phyloP scores from a whole-genome alignment of 1,140 invertebrate species.

The Homalodisca vitripennis region DNA sequence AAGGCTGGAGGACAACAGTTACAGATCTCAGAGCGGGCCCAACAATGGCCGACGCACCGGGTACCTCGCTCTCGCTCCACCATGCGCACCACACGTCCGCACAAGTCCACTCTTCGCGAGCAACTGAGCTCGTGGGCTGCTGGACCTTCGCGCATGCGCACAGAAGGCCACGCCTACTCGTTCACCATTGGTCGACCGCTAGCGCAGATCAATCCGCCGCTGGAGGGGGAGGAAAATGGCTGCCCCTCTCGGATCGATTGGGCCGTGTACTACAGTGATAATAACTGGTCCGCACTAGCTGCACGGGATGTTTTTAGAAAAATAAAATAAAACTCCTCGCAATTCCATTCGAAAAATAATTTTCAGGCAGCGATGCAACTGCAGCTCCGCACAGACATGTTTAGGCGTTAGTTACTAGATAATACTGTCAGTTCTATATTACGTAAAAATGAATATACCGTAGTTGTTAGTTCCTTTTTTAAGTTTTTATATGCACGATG shows the following conservation, averaged over 20 bases:
- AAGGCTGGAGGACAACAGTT: constrained; percentile 32
- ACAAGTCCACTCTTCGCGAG: constrained; percentile 24
- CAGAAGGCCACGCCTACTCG: not conserved
- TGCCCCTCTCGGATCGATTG: constrained; percentile 13
- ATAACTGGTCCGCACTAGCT: not conserved
- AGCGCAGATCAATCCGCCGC: not conserved
- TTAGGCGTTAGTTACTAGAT: too few species aligned
- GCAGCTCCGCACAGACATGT: too few species aligned
- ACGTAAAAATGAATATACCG: too few species aligned
- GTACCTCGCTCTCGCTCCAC: constrained; percentile 32
- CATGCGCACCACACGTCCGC: constrained; percentile 29
- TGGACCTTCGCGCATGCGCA: constrained; percentile 19
- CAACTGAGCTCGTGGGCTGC: constrained; percentile 17
- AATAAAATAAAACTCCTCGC: too few species aligned
- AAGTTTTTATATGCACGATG: too few species aligned
- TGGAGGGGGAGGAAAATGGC: constrained; percentile 15
- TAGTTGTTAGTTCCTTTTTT: too few species aligned
- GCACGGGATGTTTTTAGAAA: not conserved
- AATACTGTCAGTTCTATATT: too few species aligned
- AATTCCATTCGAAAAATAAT: too few species aligned
- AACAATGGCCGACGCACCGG: constrained; percentile 29
- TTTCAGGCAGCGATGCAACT: too few species aligned
- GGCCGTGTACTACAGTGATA: not conserved
- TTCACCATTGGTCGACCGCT: not conserved
- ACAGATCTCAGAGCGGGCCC: constrained; percentile 29